Base-by-base conservation (phyloP, 2,888 invertebrate genomes). In the Plagodis dolabraria region DNA sequence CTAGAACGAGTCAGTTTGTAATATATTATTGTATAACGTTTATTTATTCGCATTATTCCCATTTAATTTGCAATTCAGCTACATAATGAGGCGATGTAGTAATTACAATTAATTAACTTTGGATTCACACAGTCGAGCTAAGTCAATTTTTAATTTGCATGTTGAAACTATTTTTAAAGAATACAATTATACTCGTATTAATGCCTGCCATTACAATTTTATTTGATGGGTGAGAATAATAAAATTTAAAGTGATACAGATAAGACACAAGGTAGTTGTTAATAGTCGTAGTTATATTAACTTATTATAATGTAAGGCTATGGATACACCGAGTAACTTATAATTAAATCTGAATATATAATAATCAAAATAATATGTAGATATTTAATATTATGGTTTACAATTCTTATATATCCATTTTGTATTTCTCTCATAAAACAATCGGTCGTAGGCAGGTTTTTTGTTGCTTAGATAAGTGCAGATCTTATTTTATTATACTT, bases 51-150 rank as follows among this genome's bases (percentile, higher is more conserved):
- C 64, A 72, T 72, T 73, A 75, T 75, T 72, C 65, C 68, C 64
- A 53, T 65, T 71, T 69, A 53, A 74, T 75, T 76, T 71, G 68
- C 70, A 78, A 76, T 77, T 70, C 69, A 69, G 70, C 64, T 73
- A 68, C 70, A 75, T 79, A 75, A 80, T 76, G 68, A 77, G 70
- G 64, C 59, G 70, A 74, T 74, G 71, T 76, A 65, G 75, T 76
- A 77, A 79, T 80, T 77, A 74, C 73, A 75, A 76, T 77, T 70
- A 75, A 79, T 80, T 79, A 74, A 72, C 75, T 74, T 77, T 72
- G 65, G 57, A 72, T 69, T 67, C 63, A 65, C 50, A 62, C 68
- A 72, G 65, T 72, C 69, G 71, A 73, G 55, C 67, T 68, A 60
- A 63, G 57, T 62, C 55, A 56, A 68, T 63, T 70, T 71, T 70